A percentile compares a stretch with the other conserved stretches of the same genome.
Evolutionary conservation across 1,140 invertebrate genomes (phyloP).

Genomic region (Venturia canescens): DNA sequence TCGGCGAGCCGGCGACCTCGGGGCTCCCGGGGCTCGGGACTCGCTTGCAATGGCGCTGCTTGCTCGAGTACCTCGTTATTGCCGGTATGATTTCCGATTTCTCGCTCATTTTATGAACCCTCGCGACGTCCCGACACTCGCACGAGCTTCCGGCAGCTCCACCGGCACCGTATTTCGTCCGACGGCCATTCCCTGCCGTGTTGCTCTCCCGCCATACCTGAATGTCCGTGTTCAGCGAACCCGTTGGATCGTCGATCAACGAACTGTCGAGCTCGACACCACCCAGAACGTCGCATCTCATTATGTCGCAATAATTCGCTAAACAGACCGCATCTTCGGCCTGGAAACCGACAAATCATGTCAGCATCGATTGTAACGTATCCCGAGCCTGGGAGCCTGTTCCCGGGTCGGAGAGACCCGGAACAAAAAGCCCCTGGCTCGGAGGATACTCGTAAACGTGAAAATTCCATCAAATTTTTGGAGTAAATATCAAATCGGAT

Average conservation of each 20-base stretch:
- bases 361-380: too few relatives aligned
- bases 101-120: conserved; percentile 44
- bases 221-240: conserved; percentile 83
- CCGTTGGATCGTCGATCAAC: conserved; percentile 76
- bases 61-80: conserved; percentile 1
- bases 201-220: conserved; percentile 74
- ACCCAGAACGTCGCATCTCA: conserved; percentile 92
- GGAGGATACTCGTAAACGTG: too few relatives aligned
- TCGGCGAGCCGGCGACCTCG: too few relatives aligned
- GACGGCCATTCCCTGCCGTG: conserved; percentile 67
- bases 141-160: conserved; percentile 36
- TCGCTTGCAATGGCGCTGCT: conserved; percentile 44
- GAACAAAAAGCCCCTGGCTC: too few relatives aligned
- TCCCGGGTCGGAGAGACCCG: too few relatives aligned
- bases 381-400: too few relatives aligned
- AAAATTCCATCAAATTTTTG: too few relatives aligned
- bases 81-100: conserved; percentile 51
- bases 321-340: conserved; percentile 93
- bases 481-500: too few relatives aligned
- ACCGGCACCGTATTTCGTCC: conserved; percentile 18
- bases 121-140: conserved; percentile 52
- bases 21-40: neutral
- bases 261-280: conserved; percentile 82
- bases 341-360: conserved; percentile 73
- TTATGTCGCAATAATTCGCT: conserved; percentile 96